Percentiles rank a stretch among this genome's conserved stretches.
Conservation (phyloP, 2,888 invertebrate genomes). For the Apocheima hispidaria region DNA sequence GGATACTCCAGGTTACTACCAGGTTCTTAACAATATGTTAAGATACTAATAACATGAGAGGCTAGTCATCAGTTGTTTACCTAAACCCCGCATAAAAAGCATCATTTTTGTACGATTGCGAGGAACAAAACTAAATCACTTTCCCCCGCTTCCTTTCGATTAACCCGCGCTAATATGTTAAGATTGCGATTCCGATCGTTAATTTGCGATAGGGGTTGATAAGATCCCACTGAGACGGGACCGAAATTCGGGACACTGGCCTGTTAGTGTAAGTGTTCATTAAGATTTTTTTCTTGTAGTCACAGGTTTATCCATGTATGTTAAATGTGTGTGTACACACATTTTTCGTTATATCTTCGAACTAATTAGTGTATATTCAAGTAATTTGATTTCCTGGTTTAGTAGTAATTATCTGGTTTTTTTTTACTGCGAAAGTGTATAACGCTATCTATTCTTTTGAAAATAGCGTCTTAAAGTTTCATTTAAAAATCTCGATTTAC, state of each 20-base stretch:
- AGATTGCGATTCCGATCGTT: conserved; percentile 51
- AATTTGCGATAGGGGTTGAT: conserved; percentile 64
- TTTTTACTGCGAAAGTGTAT: too few relatives aligned
- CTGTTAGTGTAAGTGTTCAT: conserved; percentile 20
- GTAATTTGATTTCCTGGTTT: too few relatives aligned
- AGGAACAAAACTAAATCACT: conserved; percentile 19
- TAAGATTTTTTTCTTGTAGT: conserved; percentile 13
- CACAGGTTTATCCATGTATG: not conserved
- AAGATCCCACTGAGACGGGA: conserved; percentile 57
- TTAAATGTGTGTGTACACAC: not conserved
- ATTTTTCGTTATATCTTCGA: too few relatives aligned
- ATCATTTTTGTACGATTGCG: conserved; percentile 10
- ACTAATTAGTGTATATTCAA: too few relatives aligned
- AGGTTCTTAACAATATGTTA: too few relatives aligned
- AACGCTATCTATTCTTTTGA: too few relatives aligned
- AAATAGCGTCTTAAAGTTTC: conserved; percentile 40
- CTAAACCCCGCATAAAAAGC: not conserved
- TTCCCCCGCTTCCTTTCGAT: conserved; percentile 30
- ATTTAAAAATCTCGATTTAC: conserved; percentile 47
- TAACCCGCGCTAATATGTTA: conserved; percentile 35
- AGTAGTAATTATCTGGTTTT: too few relatives aligned
- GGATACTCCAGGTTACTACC: too few relatives aligned
- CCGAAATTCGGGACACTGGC: conserved; percentile 35
- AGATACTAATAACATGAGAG: too few relatives aligned
- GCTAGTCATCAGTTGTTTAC: not conserved